Percentiles rank a stretch among this genome's conserved stretches.
Evolutionary conservation across 2,797 vertebrate genomes (phyloP).

Genomic region (Anniella stebbinsi): DNA sequence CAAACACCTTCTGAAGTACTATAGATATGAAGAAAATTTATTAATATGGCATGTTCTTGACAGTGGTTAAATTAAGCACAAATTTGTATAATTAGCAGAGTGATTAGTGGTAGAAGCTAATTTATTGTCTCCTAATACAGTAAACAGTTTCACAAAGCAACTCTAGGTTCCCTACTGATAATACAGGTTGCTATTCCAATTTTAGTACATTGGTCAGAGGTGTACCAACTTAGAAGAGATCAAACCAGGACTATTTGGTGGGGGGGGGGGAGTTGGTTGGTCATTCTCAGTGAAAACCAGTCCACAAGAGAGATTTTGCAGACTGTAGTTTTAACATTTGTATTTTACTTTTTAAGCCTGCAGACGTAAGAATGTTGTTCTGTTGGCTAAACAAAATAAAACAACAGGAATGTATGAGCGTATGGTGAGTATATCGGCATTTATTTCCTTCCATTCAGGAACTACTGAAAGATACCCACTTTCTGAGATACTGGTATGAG

Average conservation of each 20-base stretch:
- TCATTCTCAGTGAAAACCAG: constrained; percentile 18
- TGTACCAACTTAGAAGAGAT: constrained; percentile 39
- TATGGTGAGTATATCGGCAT: constrained; percentile 79
- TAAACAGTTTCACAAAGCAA: not conserved
- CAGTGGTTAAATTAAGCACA: constrained; percentile 44
- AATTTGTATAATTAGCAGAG: not conserved
- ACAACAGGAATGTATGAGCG: constrained; percentile 76
- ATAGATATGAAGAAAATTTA: constrained; percentile 62
- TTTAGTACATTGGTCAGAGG: constrained; percentile 33
- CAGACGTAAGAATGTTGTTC: constrained; percentile 60
- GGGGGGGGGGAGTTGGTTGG: no score
- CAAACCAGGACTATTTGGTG: constrained; percentile 54
- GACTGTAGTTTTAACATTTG: not conserved
- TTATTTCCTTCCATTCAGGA: constrained; percentile 83
- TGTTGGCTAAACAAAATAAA: constrained; percentile 73
- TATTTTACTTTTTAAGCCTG: constrained; percentile 56
- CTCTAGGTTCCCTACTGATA: constrained; percentile 30
- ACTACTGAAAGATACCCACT: constrained; percentile 79
- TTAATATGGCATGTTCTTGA: constrained; percentile 59
- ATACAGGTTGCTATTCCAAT: constrained; percentile 27
- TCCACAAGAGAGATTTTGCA: constrained; percentile 53
- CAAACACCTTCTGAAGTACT: constrained; percentile 61
- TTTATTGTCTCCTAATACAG: not conserved
- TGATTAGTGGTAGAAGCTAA: not conserved
- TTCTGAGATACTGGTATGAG: constrained; percentile 80